Conservation (phyloP, 2,113 vertebrate genomes). For the Paramisgurnus dabryanus region DNA sequence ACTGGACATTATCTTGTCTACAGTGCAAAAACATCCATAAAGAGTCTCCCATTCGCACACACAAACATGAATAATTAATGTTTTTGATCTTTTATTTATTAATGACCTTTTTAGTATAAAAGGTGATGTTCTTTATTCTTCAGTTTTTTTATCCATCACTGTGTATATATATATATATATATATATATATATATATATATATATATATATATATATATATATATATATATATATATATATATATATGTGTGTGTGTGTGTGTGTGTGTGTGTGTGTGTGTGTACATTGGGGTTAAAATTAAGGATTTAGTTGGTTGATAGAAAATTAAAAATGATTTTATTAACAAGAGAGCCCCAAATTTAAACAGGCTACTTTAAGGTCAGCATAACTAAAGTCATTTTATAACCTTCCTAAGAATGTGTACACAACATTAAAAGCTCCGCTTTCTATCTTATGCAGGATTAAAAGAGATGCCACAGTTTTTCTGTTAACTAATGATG, state of each 20-base stretch:
- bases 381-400: not conserved
- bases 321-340: too few relatives aligned
- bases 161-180: not conserved
- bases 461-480: slow-evolving; percentile 35
- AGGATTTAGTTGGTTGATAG: not conserved
- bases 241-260: too few relatives aligned
- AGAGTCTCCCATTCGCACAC: slow-evolving; percentile 27
- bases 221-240: too few relatives aligned
- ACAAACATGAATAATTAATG: slow-evolving; percentile 66
- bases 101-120: slow-evolving; percentile 64
- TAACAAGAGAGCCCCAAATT: too few relatives aligned
- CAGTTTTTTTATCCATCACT: not conserved
- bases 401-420: not conserved
- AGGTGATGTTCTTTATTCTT: not conserved
- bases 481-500: slow-evolving; percentile 46
- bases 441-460: not conserved
- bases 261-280: too few relatives aligned
- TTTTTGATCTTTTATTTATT: slow-evolving; percentile 73
- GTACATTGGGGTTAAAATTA: not conserved
- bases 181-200: too few relatives aligned
- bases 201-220: too few relatives aligned
- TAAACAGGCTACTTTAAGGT: not conserved
- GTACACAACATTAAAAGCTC: too few relatives aligned
- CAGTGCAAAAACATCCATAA: slow-evolving; percentile 42
- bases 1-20: slow-evolving; percentile 36